A percentile compares a stretch with the other conserved stretches of the same genome.
These are phyloP conservation scores for Heliconius ethilla DNA, from an alignment of 2,888 invertebrate genomes.

Conservation along the genomic window DNA sequence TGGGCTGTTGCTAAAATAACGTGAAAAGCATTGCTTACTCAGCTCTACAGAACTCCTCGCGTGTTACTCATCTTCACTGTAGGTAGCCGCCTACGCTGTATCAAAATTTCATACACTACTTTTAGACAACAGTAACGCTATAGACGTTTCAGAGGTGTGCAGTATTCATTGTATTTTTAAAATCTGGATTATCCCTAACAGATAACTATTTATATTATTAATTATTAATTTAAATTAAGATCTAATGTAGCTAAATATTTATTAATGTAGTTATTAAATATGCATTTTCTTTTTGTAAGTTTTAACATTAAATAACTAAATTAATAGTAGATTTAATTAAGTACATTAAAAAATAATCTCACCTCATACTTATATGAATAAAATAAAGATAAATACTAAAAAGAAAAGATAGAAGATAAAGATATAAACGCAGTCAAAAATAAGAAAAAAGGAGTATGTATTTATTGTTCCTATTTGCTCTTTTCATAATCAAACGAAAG, in stretches of 20 bases:
- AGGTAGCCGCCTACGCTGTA: conserved; percentile 76
- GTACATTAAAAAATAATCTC: no score
- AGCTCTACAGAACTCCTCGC: conserved; percentile 59
- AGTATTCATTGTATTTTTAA: neutral
- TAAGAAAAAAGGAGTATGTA: no score
- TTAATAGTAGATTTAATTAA: no score
- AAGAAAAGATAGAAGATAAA: no score
- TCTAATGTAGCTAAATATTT: no score
- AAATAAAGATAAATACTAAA: no score
- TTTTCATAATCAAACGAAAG: no score
- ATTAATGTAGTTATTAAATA: neutral
- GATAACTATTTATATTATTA: neutral
- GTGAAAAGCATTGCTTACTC: conserved; percentile 70
- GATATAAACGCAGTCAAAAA: no score
- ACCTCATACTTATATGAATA: no score
- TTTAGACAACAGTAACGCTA: conserved; percentile 54
- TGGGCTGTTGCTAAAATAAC: conserved; percentile 77
- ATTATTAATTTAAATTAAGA: no score
- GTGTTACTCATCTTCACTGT: conserved; percentile 74
- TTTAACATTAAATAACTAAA: neutral
- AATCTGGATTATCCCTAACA: neutral
- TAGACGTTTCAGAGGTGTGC: neutral
- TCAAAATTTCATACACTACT: conserved; percentile 74
- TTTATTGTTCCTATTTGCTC: no score
- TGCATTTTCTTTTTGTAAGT: neutral